These are phyloP conservation scores for Anguilla marmorata DNA, from an alignment of 2,797 vertebrate genomes.

Conservation along the genomic window DNA sequence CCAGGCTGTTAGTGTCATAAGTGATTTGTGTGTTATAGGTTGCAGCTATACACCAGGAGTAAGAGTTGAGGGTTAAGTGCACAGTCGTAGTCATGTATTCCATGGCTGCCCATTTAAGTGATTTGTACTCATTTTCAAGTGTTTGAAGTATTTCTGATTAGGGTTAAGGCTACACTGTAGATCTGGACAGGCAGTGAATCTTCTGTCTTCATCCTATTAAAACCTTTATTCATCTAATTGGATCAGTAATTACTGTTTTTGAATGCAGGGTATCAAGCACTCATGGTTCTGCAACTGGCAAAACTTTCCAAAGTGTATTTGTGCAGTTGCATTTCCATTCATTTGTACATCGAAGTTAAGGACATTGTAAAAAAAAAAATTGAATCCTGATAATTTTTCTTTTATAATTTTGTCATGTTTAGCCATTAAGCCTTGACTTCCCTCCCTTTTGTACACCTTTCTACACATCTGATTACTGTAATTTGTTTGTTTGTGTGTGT, in stretches of 20 bases:
- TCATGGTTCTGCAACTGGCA: too few relatives aligned
- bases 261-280: not conserved
- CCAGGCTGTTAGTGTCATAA: not conserved
- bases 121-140: not conserved
- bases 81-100: not conserved
- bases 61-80: not conserved
- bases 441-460: not conserved
- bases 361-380: not conserved
- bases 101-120: not conserved
- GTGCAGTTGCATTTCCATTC: too few relatives aligned
- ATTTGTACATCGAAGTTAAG: not conserved
- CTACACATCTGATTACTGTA: not conserved
- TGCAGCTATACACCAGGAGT: not conserved
- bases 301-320: too few relatives aligned
- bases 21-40: not conserved
- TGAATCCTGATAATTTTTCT: not conserved
- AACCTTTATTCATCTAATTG: not conserved
- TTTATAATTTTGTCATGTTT: not conserved
- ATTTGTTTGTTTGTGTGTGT: too few relatives aligned
- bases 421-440: not conserved
- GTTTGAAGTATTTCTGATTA: not conserved
- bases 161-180: not conserved
- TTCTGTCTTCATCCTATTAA: not conserved
- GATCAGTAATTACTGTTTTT: not conserved
- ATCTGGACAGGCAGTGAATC: not conserved